Evolutionary conservation across 2,888 invertebrate species (phyloP).

Genomic region (Drosophila niveifrons): DNA sequence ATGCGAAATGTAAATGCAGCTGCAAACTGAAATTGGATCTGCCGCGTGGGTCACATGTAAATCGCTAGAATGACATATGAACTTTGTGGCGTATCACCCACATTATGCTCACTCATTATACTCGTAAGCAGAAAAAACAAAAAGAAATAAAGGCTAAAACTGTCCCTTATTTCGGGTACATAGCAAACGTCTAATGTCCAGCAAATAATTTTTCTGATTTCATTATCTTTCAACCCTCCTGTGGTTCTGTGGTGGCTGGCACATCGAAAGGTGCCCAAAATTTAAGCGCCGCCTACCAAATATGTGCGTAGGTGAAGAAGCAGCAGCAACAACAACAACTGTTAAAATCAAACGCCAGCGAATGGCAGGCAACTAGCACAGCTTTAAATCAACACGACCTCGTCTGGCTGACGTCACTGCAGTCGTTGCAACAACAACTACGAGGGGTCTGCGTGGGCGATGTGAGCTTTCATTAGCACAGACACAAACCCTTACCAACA

Average conservation of each 20-base stretch:
- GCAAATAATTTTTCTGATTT: slow-evolving; percentile 41
- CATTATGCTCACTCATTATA: neutral
- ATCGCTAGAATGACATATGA: slow-evolving; percentile 9
- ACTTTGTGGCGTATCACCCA: neutral
- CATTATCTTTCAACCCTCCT: slow-evolving; percentile 48
- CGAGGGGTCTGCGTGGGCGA: slow-evolving; percentile 47
- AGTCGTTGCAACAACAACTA: slow-evolving; percentile 20
- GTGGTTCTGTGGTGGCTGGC: slow-evolving; percentile 11
- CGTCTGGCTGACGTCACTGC: slow-evolving; percentile 63
- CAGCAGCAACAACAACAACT: slow-evolving; percentile 29
- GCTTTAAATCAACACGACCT: slow-evolving; percentile 64
- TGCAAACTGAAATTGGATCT: slow-evolving; percentile 45
- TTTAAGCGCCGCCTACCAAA: slow-evolving; percentile 71
- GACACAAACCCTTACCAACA: slow-evolving; percentile 50
- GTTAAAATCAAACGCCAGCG: slow-evolving; percentile 58
- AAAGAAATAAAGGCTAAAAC: slow-evolving; percentile 9
- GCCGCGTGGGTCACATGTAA: slow-evolving; percentile 7
- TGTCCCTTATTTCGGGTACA: neutral
- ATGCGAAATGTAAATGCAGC: slow-evolving; percentile 52
- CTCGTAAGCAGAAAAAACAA: slow-evolving; percentile 12
- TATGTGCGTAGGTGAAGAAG: slow-evolving; percentile 60
- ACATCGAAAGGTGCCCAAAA: slow-evolving; percentile 35
- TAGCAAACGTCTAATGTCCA: slow-evolving; percentile 18
- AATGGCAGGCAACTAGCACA: slow-evolving; percentile 65
- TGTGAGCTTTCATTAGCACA: slow-evolving; percentile 35